Conservation (phyloP, 2,888 invertebrate genomes). For the Drosophila atripex region DNA sequence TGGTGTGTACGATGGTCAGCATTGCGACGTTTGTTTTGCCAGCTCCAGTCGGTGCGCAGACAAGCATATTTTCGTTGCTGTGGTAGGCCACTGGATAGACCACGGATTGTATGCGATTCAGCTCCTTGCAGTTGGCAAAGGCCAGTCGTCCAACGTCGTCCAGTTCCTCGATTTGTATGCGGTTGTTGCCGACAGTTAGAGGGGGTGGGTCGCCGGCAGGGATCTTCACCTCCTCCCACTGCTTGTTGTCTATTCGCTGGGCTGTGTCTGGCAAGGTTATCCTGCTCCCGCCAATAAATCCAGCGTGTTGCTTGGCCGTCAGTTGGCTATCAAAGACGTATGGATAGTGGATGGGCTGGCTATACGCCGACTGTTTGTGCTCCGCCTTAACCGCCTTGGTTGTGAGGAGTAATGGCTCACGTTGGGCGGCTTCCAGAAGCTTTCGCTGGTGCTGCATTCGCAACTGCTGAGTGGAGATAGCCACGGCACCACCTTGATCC, state of each 20-base stretch:
- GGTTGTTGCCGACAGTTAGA: constrained; percentile 87
- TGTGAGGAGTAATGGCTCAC: constrained; percentile 77
- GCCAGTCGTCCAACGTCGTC: constrained; percentile 93
- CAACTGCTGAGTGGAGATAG: constrained; percentile 83
- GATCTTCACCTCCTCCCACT: constrained; percentile 94
- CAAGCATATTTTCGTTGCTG: constrained; percentile 97
- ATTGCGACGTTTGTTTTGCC: constrained; percentile 99
- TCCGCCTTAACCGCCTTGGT: constrained; percentile 68
- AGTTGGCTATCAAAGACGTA: constrained; percentile 94
- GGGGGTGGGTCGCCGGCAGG: constrained; percentile 88
- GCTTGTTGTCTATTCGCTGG: constrained; percentile 88
- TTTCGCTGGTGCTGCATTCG: constrained; percentile 81
- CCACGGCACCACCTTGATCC: constrained; percentile 59
- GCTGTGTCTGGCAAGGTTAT: constrained; percentile 92
- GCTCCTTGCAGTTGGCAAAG: constrained; percentile 92
- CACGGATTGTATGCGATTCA: constrained; percentile 98
- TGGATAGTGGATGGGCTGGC: constrained; percentile 88
- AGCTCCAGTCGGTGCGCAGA: constrained; percentile 99
- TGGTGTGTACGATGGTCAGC: constrained; percentile 94
- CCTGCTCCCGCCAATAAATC: constrained; percentile 91
- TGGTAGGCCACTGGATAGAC: constrained; percentile 98
- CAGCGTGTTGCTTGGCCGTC: constrained; percentile 86
- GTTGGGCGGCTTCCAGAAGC: constrained; percentile 78
- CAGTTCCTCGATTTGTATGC: constrained; percentile 85
- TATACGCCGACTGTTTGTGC: constrained; percentile 75